phyloP scores from a whole-genome alignment of 2,888 invertebrate genomes.

The Rotaria magnacalcarata region DNA sequence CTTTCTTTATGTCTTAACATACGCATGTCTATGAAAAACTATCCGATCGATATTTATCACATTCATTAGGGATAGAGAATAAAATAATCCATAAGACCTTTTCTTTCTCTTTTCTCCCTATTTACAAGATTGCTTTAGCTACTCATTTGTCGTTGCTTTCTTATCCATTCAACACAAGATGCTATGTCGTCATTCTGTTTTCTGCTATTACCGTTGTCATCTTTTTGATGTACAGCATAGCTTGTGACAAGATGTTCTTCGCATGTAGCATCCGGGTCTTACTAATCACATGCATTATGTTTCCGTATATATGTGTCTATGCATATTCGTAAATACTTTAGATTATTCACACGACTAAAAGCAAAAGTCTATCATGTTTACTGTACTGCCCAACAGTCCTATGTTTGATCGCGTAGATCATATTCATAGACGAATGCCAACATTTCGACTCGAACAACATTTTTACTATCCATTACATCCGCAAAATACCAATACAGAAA shows the following conservation, averaged over 20 bases:
- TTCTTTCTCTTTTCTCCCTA: not conserved
- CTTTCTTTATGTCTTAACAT: not conserved
- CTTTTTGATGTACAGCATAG: not conserved
- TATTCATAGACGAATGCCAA: conserved; percentile 4
- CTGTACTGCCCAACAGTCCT: not conserved
- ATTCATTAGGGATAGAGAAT: not conserved
- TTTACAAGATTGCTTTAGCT: not conserved
- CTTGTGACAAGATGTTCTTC: not conserved
- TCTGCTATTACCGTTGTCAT: not conserved
- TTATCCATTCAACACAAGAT: not conserved
- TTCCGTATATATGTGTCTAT: not conserved
- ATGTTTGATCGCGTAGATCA: conserved; percentile 5
- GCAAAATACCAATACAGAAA: not conserved
- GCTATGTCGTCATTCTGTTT: not conserved
- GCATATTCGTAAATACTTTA: not conserved
- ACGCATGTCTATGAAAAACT: not conserved
- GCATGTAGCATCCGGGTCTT: not conserved
- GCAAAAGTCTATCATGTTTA: not conserved
- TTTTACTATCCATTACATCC: not conserved
- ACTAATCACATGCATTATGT: not conserved
- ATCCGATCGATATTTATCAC: not conserved
- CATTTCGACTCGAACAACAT: not conserved
- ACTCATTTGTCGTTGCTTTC: not conserved
- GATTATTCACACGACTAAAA: not conserved
- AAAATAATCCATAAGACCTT: not conserved